Evolutionary conservation across 2,888 invertebrate species (phyloP).

Genomic region (Hyposoter dolosus): DNA sequence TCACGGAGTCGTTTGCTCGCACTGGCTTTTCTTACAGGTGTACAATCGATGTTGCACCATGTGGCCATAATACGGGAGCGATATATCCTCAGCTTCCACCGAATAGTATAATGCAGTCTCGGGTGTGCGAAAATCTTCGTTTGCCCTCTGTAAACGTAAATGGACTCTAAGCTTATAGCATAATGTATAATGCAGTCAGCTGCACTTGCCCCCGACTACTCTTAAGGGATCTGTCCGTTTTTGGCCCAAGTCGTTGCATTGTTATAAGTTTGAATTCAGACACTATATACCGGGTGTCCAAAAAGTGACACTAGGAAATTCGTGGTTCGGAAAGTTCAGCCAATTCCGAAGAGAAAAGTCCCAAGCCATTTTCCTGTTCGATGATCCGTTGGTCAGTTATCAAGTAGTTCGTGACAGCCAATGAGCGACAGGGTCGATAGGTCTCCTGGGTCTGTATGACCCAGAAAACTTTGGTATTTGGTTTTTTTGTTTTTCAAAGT

Average conservation of each 20-base stretch:
- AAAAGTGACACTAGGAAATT: background rate
- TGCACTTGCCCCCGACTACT: background rate
- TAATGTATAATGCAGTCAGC: constrained; percentile 7
- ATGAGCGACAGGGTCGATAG: background rate
- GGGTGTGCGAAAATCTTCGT: constrained; percentile 8
- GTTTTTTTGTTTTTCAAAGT: no score
- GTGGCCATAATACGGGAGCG: background rate
- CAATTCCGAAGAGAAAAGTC: background rate
- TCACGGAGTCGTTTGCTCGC: background rate
- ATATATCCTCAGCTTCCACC: background rate
- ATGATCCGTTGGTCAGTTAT: background rate
- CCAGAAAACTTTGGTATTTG: background rate
- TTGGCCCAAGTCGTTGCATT: background rate
- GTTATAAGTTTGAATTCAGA: background rate
- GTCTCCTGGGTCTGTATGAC: background rate
- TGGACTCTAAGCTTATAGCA: background rate
- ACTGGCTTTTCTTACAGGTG: constrained; percentile 4
- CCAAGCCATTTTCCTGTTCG: background rate
- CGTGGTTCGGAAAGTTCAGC: background rate
- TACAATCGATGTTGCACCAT: constrained; percentile 19
- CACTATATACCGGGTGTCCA: background rate
- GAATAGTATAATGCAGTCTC: constrained; percentile 9
- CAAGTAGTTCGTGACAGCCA: background rate
- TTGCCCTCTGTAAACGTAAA: constrained; percentile 13
- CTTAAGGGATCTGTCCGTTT: constrained; percentile 5